Evolutionary conservation across 2,888 invertebrate genomes (phyloP), one percentile per base, ranked within the genome.

Genomic region (Toxonevra muliebris): DNA sequence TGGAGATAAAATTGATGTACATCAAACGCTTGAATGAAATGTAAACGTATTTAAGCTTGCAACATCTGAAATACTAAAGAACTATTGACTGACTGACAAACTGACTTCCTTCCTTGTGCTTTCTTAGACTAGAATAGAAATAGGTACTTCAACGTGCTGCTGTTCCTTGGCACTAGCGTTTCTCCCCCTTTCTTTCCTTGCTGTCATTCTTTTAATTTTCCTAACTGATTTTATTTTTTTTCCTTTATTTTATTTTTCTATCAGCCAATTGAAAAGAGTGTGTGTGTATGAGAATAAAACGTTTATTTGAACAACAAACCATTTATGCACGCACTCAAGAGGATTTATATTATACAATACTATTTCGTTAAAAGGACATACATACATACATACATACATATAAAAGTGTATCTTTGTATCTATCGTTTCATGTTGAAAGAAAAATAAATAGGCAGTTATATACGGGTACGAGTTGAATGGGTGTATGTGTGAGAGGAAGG

Each of bases 221-320:
- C 58, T 58, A 53, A 53, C 57, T 57, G 52, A 65, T 30, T 50
- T 65, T 13, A 17, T 52, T 40, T 61, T 62, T 40, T 55, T 53
- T 43, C 0, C 11, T 53, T 66, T 55, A 53, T 48, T 42, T 41
- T 19, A 50, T 40, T 12, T 20, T 11, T 59, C 65, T 52, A 42
- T 61, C 66, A 72, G 54, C 61, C 73, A 75, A 73, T 76, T 73
- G 74, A 79, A 79, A 75, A 77, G 77, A 78, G 79, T 77, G 71
- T 69, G 69, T 30, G 30, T 68, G 73, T 65, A 71, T 61, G 69
- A 69, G 74, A 71, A 73, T 73, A 75, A 74, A 75, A 68, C 73
- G 74, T 75, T 76, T 76, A 76, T 76, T 76, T 76, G 73, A 63
- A 71, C 70, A 75, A 73, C 74, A 73, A 74, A 74, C 72, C 73